Base-by-base conservation (phyloP, 1,140 invertebrate species). In the Probaryconus sp. region DNA sequence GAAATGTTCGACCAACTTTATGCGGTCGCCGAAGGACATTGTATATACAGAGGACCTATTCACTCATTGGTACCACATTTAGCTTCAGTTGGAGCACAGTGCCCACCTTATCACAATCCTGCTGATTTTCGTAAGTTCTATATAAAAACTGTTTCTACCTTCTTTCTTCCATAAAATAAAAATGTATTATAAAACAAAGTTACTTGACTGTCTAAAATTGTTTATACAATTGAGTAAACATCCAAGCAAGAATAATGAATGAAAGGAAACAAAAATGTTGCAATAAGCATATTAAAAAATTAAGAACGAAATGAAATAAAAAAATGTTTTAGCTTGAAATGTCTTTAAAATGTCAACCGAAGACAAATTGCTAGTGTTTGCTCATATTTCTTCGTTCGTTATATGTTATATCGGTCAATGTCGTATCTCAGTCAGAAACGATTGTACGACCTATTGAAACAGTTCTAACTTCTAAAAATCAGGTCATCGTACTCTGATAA, bases 1-100 rank as follows among this genome's bases (percentile, higher is more conserved):
- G 96, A 98, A 85, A 98, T 96, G 92, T 98, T 99, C 82, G 97
- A 99, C 83, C 92, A 95, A 78, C 88, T 98, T 0, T 98, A 98
- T 83, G 93, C 96, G n/a, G 88, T 99, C 2, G 91, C 95, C 0
- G 91, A 92, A 38, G 97, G 97, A 0, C 91, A 93, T 42, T 97
- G 95, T 76, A 92, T 98, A 58, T 99, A 98, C 82, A 91, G 94
- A 75, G 97, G 97, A 1, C 90, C 92, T 0, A 89, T 93, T 1
- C 80, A 85, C 26, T 89, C 92, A 30, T 87, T 99, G 5, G 88
- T 98, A 5, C 93, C 95, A n/a, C 96, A 97, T 80, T 89, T 98
- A 18, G 88, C 89, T 2, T 91, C 91, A 0, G 90, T 96, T 18
- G 94, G 93, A 6, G 87, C 97, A 1, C 87, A 91, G 5, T 98